Evolutionary conservation across 2,888 invertebrate genomes (phyloP).

Genomic region (Xiphydria camelus): DNA sequence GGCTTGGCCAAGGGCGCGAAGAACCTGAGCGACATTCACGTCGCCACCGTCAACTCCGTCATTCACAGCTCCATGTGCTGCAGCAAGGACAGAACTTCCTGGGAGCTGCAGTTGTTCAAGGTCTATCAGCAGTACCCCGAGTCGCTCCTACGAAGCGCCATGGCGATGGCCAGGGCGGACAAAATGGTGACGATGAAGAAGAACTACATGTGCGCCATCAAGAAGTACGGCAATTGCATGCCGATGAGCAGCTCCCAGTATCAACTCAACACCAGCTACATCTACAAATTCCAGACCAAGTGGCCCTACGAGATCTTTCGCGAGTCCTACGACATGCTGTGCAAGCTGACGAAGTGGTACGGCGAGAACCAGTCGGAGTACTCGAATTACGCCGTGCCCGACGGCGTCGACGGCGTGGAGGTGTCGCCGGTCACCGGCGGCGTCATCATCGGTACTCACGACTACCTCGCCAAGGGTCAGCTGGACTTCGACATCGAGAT

Average conservation of each 20-base stretch:
- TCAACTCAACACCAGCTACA: slow-evolving; percentile 54
- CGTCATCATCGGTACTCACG: slow-evolving; percentile 59
- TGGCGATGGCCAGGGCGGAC: slow-evolving; percentile 64
- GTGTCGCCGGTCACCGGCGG: slow-evolving; percentile 59
- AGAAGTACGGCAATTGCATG: slow-evolving; percentile 56
- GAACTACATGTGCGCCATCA: slow-evolving; percentile 51
- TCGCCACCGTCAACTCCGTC: slow-evolving; percentile 63
- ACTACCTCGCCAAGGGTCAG: slow-evolving; percentile 48
- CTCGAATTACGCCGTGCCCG: slow-evolving; percentile 20
- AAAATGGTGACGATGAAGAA: slow-evolving; percentile 65
- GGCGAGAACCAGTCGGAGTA: slow-evolving; percentile 15
- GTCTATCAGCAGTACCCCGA: slow-evolving; percentile 76
- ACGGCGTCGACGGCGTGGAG: slow-evolving; percentile 42
- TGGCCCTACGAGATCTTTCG: slow-evolving; percentile 59
- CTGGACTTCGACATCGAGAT: slow-evolving; percentile 59
- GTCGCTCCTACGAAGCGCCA: slow-evolving; percentile 63
- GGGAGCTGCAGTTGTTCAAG: slow-evolving; percentile 69
- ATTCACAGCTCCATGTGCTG: slow-evolving; percentile 70
- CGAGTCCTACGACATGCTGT: slow-evolving; percentile 48
- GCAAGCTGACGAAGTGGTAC: slow-evolving; percentile 36
- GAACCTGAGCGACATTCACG: slow-evolving; percentile 60
- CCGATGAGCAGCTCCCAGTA: slow-evolving; percentile 61
- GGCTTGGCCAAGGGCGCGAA: slow-evolving; percentile 54
- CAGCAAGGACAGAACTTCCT: slow-evolving; percentile 65
- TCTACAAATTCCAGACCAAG: slow-evolving; percentile 58